These are phyloP conservation scores for Cinara cedri DNA, from an alignment of 2,888 invertebrate species.

Conservation along the genomic window DNA sequence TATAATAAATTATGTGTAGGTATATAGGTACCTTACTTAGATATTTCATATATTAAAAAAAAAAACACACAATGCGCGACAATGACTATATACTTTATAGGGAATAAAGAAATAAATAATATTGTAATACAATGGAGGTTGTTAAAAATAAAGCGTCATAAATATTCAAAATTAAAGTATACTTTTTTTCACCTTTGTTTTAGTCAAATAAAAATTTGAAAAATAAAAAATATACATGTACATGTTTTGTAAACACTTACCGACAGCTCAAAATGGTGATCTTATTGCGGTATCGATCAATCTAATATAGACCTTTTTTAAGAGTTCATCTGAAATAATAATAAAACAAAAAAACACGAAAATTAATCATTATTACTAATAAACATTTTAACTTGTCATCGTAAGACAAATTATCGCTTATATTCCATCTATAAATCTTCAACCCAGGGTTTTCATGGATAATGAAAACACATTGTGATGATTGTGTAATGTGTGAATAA, in stretches of 20 bases:
- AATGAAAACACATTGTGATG: too few relatives aligned
- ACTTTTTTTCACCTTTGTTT: constrained; percentile 32
- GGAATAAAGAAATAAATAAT: constrained; percentile 18
- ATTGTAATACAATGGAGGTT: neutral
- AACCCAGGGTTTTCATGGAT: too few relatives aligned
- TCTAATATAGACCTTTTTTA: constrained; percentile 31
- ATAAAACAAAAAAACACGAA: neutral
- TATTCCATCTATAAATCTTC: too few relatives aligned
- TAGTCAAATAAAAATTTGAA: constrained; percentile 13
- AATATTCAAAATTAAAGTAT: constrained; percentile 34
- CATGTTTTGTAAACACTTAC: constrained; percentile 5
- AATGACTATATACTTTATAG: neutral
- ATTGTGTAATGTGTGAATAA: too few relatives aligned
- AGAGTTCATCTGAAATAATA: constrained; percentile 32
- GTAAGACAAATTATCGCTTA: too few relatives aligned
- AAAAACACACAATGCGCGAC: neutral
- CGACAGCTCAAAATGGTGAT: constrained; percentile 12
- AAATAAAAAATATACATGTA: neutral
- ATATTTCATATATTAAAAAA: constrained; percentile 16
- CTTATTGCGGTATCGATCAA: constrained; percentile 9
- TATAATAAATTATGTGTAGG: constrained; percentile 13
- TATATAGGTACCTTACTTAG: neutral
- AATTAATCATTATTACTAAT: neutral
- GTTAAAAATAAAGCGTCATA: constrained; percentile 11
- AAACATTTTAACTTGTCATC: too few relatives aligned